Conservation (phyloP, 2,113 vertebrate species). For the Seriola dumerili region DNA sequence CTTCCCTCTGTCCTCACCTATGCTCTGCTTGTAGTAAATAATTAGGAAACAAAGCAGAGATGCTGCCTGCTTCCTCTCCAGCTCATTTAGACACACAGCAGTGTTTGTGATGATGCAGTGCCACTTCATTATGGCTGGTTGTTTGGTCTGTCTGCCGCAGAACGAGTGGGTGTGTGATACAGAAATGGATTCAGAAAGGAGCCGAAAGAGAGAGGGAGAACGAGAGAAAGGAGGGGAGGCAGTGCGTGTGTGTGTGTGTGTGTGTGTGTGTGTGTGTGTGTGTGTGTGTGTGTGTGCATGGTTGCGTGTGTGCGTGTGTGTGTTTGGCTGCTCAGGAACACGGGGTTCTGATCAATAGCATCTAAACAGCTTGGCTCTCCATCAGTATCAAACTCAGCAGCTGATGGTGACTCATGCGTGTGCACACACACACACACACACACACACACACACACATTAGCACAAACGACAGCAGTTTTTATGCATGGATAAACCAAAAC, state of each 20-base stretch:
- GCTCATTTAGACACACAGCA: constrained; percentile 72
- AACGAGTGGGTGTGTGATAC: constrained; percentile 66
- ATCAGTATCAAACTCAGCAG: constrained; percentile 58
- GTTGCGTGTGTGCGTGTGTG: background rate
- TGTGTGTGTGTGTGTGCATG: constrained; percentile 9
- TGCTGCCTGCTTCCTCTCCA: constrained; percentile 57
- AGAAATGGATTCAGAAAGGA: constrained; percentile 67
- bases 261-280: background rate
- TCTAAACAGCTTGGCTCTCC: constrained; percentile 57
- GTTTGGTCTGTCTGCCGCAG: constrained; percentile 74
- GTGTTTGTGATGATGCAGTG: constrained; percentile 75
- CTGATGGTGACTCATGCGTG: constrained; percentile 23
- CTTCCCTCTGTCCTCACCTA: constrained; percentile 46
- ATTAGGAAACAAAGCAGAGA: constrained; percentile 72
- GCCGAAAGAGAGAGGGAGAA: constrained; percentile 18
- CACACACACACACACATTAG: background rate
- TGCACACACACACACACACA: background rate
- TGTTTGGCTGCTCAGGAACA: constrained; percentile 45
- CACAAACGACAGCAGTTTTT: background rate
- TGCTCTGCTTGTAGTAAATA: constrained; percentile 63
- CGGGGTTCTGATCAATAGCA: constrained; percentile 66
- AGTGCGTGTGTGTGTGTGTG: background rate
- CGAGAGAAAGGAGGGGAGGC: background rate
- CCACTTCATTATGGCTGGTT: constrained; percentile 74
- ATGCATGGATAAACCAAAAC: constrained; percentile 20